Percentiles rank a stretch among this genome's conserved stretches.
These are phyloP conservation scores for Nesidiocoris tenuis DNA, from an alignment of 2,888 invertebrate species.

Conservation along the genomic window DNA sequence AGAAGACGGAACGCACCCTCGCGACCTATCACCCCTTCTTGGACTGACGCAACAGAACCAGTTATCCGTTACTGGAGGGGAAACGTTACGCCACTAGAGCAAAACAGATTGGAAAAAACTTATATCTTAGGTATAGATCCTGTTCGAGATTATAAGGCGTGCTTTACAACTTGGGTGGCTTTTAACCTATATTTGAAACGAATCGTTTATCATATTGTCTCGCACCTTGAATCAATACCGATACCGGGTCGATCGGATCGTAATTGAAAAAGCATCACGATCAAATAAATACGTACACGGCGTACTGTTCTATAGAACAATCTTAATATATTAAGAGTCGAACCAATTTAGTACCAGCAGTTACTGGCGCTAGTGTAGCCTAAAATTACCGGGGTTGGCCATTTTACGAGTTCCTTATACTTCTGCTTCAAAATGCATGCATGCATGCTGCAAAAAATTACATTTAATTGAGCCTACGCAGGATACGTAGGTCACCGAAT, in stretches of 20 bases:
- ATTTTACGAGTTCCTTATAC: no score
- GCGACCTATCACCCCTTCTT: constrained; percentile 38
- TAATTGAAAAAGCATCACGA: no score
- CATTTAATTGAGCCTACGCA: no score
- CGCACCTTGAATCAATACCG: background rate
- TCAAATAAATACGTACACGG: no score
- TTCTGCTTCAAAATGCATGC: no score
- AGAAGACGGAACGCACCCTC: constrained; percentile 26
- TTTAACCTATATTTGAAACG: background rate
- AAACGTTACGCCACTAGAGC: constrained; percentile 7
- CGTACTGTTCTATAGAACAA: no score
- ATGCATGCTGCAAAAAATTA: no score
- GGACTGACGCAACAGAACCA: constrained; percentile 37
- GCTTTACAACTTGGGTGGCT: background rate
- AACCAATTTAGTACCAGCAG: background rate
- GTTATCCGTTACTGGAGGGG: constrained; percentile 16
- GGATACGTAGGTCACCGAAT: no score
- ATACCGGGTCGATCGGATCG: background rate
- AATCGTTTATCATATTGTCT: background rate
- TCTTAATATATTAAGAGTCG: background rate
- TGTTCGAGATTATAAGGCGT: background rate
- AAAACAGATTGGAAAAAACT: constrained; percentile 21
- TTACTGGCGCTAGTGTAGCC: background rate
- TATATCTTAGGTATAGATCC: constrained; percentile 20
- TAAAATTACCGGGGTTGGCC: background rate